A percentile compares a stretch with the other conserved stretches of the same genome.
These are phyloP conservation scores for Pharmacophagus antenor DNA, from an alignment of 2,888 invertebrate species.

Conservation along the genomic window DNA sequence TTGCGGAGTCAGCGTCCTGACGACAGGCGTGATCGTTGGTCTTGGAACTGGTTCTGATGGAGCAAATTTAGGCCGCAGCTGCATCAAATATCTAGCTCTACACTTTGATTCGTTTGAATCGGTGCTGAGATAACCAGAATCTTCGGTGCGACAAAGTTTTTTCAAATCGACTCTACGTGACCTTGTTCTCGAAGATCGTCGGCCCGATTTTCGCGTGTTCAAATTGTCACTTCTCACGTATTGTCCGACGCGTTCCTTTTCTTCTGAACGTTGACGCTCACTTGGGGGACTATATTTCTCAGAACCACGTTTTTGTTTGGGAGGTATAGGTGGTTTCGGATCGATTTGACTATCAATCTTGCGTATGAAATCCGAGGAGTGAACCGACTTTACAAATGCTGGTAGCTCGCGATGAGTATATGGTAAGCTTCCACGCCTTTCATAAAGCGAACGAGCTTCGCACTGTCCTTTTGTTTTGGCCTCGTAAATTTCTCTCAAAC, in stretches of 20 bases:
- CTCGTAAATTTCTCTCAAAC: slow-evolving; percentile 89
- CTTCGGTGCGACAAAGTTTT: slow-evolving; percentile 79
- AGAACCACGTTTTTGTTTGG: slow-evolving; percentile 57
- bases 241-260: slow-evolving; percentile 60
- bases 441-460: slow-evolving; percentile 51
- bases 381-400: slow-evolving; percentile 53
- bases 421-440: slow-evolving; percentile 64
- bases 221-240: slow-evolving; percentile 60
- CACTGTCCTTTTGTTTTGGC: slow-evolving; percentile 80
- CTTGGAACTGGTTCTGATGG: slow-evolving; percentile 48
- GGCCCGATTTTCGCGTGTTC: slow-evolving; percentile 63
- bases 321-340: slow-evolving; percentile 67
- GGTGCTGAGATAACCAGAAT: slow-evolving; percentile 92
- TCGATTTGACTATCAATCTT: slow-evolving; percentile 56
- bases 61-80: slow-evolving; percentile 58
- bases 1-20: slow-evolving; percentile 52
- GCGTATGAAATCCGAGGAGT: slow-evolving; percentile 61
- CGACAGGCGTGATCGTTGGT: slow-evolving; percentile 41
- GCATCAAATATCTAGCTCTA: slow-evolving; percentile 71
- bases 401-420: slow-evolving; percentile 57
- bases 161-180: slow-evolving; percentile 65
- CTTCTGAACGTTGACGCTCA: slow-evolving; percentile 61
- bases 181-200: slow-evolving; percentile 65
- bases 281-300: slow-evolving; percentile 63
- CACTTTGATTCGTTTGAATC: slow-evolving; percentile 86